Conservation (phyloP, 2,797 vertebrate species). For the Rousettus madagascariensis region DNA sequence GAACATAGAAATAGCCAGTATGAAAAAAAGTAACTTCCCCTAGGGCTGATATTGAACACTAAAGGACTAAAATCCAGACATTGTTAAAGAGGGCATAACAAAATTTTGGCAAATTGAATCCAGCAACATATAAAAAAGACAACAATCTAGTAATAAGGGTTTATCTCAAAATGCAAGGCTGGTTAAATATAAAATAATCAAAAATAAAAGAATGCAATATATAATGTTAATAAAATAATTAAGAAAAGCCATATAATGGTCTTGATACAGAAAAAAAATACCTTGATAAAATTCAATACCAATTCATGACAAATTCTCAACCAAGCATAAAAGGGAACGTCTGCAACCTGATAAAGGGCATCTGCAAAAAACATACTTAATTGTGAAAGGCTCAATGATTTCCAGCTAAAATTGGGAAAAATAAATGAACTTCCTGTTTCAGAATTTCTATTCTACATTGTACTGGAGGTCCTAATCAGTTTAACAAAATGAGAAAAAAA, state of each 20-base stretch:
- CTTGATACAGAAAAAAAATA: background rate
- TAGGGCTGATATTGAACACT: background rate
- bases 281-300: background rate
- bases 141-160: background rate
- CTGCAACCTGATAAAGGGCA: background rate
- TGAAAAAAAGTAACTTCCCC: background rate
- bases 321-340: background rate
- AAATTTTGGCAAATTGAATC: background rate
- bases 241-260: background rate
- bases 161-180: background rate
- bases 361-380: background rate
- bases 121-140: background rate
- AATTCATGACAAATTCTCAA: background rate
- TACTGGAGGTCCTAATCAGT: background rate
- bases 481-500: background rate
- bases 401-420: background rate
- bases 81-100: background rate
- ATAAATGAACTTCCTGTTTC: background rate
- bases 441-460: background rate
- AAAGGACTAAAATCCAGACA: background rate
- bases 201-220: background rate
- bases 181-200: background rate
- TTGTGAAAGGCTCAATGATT: background rate
- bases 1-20: background rate
- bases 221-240: background rate